Base-by-base conservation (phyloP, 2,113 vertebrate species). In the Otocyon megalotis region DNA sequence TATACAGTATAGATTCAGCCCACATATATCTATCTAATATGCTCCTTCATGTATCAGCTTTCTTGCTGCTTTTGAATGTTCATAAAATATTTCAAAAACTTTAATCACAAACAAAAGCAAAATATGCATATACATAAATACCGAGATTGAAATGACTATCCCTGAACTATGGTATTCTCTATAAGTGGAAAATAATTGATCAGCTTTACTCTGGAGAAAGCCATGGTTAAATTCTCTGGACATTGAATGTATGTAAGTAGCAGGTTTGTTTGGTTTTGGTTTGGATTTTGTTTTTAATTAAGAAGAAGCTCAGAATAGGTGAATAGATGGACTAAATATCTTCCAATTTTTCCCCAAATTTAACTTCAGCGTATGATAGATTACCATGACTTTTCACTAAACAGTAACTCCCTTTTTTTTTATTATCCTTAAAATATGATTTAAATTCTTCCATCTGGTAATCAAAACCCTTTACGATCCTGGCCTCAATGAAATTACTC, bases 31-130 rank as follows among this genome's bases (percentile, higher is more conserved):
- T 17, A 53, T n/a, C 32, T 54, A 72, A 58, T 53, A 67, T 62
- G 14, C 26, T 17, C 76, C n/a, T 84, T 88, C 35, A 17, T 56
- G 63, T 13, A 69, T 81, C 22, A 71, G 3, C 17, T 43, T 26
- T 69, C 69, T 37, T 72, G 24, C 22, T 95, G 26, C 13, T 91
- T 93, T 83, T 93, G 60, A 92, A 83, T 37, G 13, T 60, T 88
- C 53, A 20, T 32, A 60, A 74, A 80, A 74, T 65, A 86, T 74
- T 81, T 20, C 28, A 22, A 86, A 87, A 82, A 2, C 22, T 83
- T 81, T 58, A 58, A 89, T 67, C 16, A 67, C 5, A 80, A 63
- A 58, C 67, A 72, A 35, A 79, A 62, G 2, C 14, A 88, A 50
- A 43, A 0, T 20, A 43, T 69, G 8, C 10, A n/a, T 80, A 54